Evolutionary conservation across 2,113 vertebrate genomes (phyloP).

Genomic region (Heterotilapia buettikoferi): DNA sequence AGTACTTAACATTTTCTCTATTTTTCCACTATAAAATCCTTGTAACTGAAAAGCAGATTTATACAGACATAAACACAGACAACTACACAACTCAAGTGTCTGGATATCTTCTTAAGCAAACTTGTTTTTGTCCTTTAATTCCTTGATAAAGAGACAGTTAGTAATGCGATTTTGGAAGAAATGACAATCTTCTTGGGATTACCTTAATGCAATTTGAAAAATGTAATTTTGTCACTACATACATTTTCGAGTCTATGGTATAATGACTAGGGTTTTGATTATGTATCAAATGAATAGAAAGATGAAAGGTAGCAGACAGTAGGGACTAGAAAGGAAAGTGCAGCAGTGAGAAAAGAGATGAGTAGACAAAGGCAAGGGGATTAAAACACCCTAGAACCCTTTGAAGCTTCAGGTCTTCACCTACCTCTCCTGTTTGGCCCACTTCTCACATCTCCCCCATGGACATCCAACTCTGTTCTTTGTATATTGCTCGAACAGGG

Average conservation of each 20-base stretch:
- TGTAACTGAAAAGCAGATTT: neutral
- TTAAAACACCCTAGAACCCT: constrained; percentile 23
- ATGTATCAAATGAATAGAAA: neutral
- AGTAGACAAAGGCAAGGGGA: constrained; percentile 2
- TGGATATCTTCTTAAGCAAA: neutral
- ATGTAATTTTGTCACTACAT: neutral
- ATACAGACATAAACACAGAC: neutral
- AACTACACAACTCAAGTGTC: neutral
- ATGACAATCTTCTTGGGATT: neutral
- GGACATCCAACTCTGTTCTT: constrained; percentile 12
- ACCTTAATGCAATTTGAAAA: neutral
- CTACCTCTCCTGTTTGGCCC: constrained; percentile 26
- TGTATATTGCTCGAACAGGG: constrained; percentile 23
- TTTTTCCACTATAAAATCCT: neutral
- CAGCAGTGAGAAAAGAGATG: neutral
- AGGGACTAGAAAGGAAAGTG: neutral
- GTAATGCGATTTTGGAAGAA: neutral
- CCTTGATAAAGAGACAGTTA: neutral
- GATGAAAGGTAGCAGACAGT: neutral
- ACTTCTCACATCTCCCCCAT: constrained; percentile 9
- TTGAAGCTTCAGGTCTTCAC: constrained; percentile 39
- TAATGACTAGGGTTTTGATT: constrained; percentile 5
- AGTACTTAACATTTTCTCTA: constrained; percentile 8
- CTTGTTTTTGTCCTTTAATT: neutral
- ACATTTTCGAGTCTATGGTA: neutral